phyloP scores from a whole-genome alignment of 2,797 vertebrate species.

The Odontamblyopus lacepedii region DNA sequence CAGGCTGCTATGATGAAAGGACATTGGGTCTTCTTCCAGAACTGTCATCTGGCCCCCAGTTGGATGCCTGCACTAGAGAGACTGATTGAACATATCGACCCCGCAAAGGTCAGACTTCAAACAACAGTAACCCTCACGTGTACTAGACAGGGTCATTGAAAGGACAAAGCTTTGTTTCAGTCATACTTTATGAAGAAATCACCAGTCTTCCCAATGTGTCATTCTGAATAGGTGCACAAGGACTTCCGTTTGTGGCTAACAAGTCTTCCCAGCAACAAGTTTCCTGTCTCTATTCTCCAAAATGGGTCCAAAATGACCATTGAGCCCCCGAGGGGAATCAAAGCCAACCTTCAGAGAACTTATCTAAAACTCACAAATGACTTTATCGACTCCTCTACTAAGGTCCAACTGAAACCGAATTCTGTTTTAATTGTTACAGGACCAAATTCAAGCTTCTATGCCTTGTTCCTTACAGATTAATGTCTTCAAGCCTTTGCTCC shows the following conservation, averaged over 20 bases:
- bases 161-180: not conserved
- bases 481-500: conserved; percentile 84
- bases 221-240: conserved; percentile 82
- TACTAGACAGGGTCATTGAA: not conserved
- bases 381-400: conserved; percentile 83
- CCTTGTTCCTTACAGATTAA: conserved; percentile 52
- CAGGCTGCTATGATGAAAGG: conserved; percentile 85
- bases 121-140: not conserved
- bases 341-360: conserved; percentile 89
- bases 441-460: not conserved
- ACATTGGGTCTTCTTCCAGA: conserved; percentile 97
- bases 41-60: conserved; percentile 91
- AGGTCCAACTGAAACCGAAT: conserved; percentile 65
- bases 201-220: not conserved
- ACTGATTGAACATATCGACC: conserved; percentile 86
- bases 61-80: conserved; percentile 91
- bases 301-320: conserved; percentile 92
- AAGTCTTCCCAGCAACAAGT: conserved; percentile 88
- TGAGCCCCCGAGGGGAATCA: conserved; percentile 87
- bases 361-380: conserved; percentile 84
- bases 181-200: not conserved
- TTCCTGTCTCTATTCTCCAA: conserved; percentile 91
- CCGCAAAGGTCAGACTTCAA: conserved; percentile 72
- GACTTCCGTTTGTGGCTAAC: conserved; percentile 94
- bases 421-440: not conserved